Evolutionary conservation across 1,140 invertebrate species (phyloP).

Genomic region (Stratiolaelaps scimitus): DNA sequence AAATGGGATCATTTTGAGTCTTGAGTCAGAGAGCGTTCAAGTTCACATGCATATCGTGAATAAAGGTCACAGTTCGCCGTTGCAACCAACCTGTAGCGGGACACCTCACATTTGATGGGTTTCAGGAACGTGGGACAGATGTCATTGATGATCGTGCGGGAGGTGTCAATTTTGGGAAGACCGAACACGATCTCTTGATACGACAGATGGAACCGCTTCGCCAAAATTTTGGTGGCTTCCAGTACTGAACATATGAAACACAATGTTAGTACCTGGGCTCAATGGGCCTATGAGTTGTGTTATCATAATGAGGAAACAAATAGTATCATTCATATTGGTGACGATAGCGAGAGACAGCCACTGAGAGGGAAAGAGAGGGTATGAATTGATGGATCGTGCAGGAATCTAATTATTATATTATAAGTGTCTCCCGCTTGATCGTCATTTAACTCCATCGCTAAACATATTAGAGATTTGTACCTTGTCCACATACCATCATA

Average conservation of each 20-base stretch:
- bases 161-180: constrained; percentile 73
- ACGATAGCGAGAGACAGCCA: neutral
- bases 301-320: constrained; percentile 23
- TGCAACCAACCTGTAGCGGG: constrained; percentile 32
- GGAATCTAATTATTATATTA: too few species aligned
- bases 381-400: too few species aligned
- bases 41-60: too few species aligned
- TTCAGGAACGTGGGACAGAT: constrained; percentile 74
- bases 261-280: neutral
- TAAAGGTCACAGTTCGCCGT: neutral
- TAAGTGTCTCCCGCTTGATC: too few species aligned
- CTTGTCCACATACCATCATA: too few species aligned
- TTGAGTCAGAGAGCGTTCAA: too few species aligned
- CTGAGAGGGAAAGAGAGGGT: neutral
- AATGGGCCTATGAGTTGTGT: neutral
- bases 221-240: constrained; percentile 68
- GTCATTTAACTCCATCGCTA: too few species aligned
- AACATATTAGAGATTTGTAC: too few species aligned
- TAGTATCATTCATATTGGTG: too few species aligned
- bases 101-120: constrained; percentile 58
- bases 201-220: constrained; percentile 68
- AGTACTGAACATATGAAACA: constrained; percentile 44
- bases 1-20: neutral
- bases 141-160: constrained; percentile 69
- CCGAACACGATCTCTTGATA: constrained; percentile 75